phyloP scores from a whole-genome alignment of 2,113 vertebrate genomes.

The Chloropsis hardwickii region DNA sequence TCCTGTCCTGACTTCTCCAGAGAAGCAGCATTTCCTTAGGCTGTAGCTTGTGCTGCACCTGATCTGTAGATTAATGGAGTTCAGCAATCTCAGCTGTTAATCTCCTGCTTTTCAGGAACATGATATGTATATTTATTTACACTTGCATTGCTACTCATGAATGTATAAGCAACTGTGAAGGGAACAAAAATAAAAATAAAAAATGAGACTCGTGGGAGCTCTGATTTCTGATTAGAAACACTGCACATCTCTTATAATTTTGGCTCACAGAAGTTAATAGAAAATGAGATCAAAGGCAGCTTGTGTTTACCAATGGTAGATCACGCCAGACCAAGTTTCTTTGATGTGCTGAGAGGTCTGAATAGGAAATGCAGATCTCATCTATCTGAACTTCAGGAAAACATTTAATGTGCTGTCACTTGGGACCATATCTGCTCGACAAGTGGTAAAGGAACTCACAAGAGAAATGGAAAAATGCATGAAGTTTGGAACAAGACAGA shows the following conservation, averaged over 20 bases:
- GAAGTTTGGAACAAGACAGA: neutral
- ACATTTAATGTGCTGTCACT: neutral
- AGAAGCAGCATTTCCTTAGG: neutral
- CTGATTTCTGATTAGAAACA: constrained; percentile 8
- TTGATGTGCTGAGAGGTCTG: constrained; percentile 36
- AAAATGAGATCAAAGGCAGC: constrained; percentile 47
- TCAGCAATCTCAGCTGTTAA: neutral
- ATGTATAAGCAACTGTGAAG: neutral
- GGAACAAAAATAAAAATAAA: constrained; percentile 11
- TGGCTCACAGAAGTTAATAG: constrained; percentile 14
- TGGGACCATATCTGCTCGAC: neutral
- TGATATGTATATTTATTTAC: neutral
- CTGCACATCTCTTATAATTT: neutral
- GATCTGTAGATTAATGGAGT: neutral
- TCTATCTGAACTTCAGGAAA: constrained; percentile 6
- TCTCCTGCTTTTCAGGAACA: neutral
- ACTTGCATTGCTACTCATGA: neutral
- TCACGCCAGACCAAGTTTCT: constrained; percentile 1
- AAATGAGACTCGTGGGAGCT: neutral
- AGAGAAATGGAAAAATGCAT: neutral
- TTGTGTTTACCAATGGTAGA: constrained; percentile 26
- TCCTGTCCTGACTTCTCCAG: neutral
- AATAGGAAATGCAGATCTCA: constrained; percentile 35
- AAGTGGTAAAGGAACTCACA: neutral
- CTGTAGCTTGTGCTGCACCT: neutral